These are phyloP conservation scores for Drosophila bocqueti DNA, from an alignment of 1,140 invertebrate genomes.

Conservation along the genomic window DNA sequence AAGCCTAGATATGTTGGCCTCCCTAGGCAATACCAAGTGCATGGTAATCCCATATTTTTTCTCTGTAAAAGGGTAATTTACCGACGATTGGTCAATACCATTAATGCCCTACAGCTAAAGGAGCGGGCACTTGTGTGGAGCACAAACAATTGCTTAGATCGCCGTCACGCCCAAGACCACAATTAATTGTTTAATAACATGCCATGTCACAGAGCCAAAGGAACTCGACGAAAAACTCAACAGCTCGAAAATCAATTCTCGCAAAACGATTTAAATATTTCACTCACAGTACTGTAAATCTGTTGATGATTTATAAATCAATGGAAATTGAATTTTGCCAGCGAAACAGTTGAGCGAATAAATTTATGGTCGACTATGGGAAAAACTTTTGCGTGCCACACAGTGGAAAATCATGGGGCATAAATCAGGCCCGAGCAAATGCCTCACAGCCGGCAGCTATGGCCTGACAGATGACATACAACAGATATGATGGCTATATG, in stretches of 20 bases:
- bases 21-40: too few relatives aligned
- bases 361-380: conserved; percentile 67
- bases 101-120: conserved; percentile 25
- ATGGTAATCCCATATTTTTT: background rate
- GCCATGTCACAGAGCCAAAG: conserved; percentile 34
- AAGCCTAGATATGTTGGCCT: background rate
- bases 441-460: conserved; percentile 67
- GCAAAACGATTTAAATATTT: conserved; percentile 46
- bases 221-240: conserved; percentile 25
- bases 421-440: conserved; percentile 66
- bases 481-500: conserved; percentile 68
- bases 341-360: conserved; percentile 62
- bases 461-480: conserved; percentile 79
- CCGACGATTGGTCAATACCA: background rate
- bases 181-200: conserved; percentile 77
- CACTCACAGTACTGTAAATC: conserved; percentile 57
- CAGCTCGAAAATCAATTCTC: conserved; percentile 43
- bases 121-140: conserved; percentile 7
- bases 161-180: conserved; percentile 59
- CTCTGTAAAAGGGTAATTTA: background rate
- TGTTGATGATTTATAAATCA: conserved; percentile 80
- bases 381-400: conserved; percentile 78
- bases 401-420: conserved; percentile 81
- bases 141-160: conserved; percentile 39
- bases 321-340: conserved; percentile 73